Conservation (phyloP, 2,113 vertebrate species). For the Gymnarchus niloticus region DNA sequence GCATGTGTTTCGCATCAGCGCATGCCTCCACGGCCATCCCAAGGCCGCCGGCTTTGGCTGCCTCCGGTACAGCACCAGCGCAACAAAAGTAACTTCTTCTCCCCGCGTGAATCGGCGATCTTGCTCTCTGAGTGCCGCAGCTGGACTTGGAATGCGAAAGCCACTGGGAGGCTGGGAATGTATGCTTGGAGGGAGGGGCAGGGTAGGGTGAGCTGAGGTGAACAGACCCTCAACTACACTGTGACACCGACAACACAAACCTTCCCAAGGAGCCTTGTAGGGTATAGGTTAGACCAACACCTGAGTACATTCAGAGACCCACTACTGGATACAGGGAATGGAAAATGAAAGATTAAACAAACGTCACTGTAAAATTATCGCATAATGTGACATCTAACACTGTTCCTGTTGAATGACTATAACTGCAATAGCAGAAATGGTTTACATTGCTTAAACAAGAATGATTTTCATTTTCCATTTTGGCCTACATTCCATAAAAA, state of each 20-base stretch:
- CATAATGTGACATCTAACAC: not conserved
- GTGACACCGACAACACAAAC: not conserved
- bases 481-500: too few species aligned
- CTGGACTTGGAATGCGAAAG: not conserved
- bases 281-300: not conserved
- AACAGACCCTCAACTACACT: not conserved
- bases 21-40: conserved; percentile 13
- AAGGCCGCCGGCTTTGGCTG: not conserved
- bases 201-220: not conserved
- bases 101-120: not conserved
- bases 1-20: conserved; percentile 30
- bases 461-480: too few species aligned
- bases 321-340: not conserved
- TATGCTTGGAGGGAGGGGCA: too few species aligned
- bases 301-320: not conserved
- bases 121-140: not conserved
- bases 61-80: too few species aligned
- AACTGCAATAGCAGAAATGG: too few species aligned
- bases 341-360: not conserved
- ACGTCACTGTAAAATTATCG: not conserved
- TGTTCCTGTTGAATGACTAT: not conserved
- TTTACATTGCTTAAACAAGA: too few species aligned
- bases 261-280: not conserved
- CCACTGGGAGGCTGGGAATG: not conserved
- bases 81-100: not conserved